A percentile compares a stretch with the other conserved stretches of the same genome.
phyloP scores from a whole-genome alignment of 2,888 invertebrate species.

The Eumacrocentrus americanus region DNA sequence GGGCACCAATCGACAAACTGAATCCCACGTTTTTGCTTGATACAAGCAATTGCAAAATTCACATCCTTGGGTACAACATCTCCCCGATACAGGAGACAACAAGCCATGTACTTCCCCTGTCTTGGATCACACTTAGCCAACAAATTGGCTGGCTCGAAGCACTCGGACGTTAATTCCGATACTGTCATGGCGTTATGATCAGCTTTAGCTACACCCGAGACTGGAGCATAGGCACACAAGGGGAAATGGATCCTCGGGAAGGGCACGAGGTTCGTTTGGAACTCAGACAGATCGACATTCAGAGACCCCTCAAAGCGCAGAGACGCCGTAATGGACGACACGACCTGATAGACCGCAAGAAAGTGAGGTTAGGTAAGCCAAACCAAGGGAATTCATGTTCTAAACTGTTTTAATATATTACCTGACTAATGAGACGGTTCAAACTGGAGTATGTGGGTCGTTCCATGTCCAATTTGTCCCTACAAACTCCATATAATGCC shows the following conservation, averaged over 20 bases:
- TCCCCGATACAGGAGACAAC: constrained; percentile 45
- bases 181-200: constrained; percentile 52
- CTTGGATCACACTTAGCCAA: constrained; percentile 36
- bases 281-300: constrained; percentile 39
- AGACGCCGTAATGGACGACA: constrained; percentile 64
- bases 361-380: not conserved
- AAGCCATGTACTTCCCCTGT: constrained; percentile 61
- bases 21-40: constrained; percentile 65
- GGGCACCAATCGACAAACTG: constrained; percentile 68
- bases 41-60: constrained; percentile 63
- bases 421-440: constrained; percentile 64
- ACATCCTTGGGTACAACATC: constrained; percentile 58
- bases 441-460: constrained; percentile 67
- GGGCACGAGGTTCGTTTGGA: constrained; percentile 39
- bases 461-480: constrained; percentile 64
- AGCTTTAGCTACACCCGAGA: constrained; percentile 63
- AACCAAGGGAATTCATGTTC: not conserved
- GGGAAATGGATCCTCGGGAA: constrained; percentile 52
- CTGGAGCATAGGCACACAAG: constrained; percentile 62
- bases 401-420: constrained; percentile 20
- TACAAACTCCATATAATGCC: constrained; percentile 62
- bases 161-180: constrained; percentile 34
- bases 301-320: constrained; percentile 35
- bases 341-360: constrained; percentile 32
- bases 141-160: constrained; percentile 36